Conservation (phyloP, 2,113 vertebrate species). For the Ameiurus melas region DNA sequence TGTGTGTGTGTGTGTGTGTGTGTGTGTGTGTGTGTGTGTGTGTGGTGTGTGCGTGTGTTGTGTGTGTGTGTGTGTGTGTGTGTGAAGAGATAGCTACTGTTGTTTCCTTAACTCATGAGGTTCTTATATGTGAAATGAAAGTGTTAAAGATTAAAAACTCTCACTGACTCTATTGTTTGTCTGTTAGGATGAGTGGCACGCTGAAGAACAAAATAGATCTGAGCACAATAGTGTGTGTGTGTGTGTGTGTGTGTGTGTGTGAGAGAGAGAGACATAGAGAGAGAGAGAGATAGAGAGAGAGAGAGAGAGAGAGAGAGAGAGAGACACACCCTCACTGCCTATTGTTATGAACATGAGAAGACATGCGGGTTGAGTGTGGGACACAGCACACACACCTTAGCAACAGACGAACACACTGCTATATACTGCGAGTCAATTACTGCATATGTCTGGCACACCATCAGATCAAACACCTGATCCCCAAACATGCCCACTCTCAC, state of each 20-base stretch:
- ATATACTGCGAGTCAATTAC: neutral
- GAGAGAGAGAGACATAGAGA: too few relatives aligned
- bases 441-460: neutral
- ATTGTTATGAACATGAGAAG: constrained; percentile 22
- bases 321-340: constrained; percentile 2
- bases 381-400: neutral
- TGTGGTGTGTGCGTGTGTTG: neutral
- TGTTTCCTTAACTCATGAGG: neutral
- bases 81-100: constrained; percentile 12
- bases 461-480: neutral
- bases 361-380: neutral
- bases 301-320: neutral
- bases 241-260: neutral
- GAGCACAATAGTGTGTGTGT: constrained; percentile 4
- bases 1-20: constrained; percentile 10
- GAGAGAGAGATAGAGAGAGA: neutral
- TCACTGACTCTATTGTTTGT: neutral
- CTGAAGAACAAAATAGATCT: neutral
- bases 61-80: neutral
- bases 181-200: neutral
- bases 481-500: neutral
- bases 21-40: neutral
- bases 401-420: neutral
- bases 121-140: constrained; percentile 7
- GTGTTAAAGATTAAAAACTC: constrained; percentile 26